Conservation (phyloP, 2,113 vertebrate genomes). For the Pholis gunnellus region DNA sequence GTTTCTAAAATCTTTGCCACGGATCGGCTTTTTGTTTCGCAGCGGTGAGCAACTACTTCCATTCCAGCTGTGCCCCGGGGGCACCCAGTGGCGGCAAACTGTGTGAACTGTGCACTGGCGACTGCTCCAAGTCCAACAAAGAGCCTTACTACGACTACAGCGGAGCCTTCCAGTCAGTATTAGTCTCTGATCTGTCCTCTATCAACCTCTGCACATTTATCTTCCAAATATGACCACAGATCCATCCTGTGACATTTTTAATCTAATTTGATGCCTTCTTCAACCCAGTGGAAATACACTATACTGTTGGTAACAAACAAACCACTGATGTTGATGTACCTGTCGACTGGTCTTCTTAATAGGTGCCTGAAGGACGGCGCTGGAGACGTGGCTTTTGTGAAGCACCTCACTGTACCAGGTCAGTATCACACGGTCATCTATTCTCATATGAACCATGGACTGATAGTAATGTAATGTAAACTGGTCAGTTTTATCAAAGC, state of each 20-base stretch:
- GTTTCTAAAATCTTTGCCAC: neutral
- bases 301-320: neutral
- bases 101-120: constrained; percentile 83
- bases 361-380: constrained; percentile 88
- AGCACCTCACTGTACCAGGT: constrained; percentile 89
- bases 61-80: constrained; percentile 86
- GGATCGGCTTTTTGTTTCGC: neutral
- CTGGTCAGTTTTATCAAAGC: neutral
- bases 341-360: constrained; percentile 17
- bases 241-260: neutral
- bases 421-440: constrained; percentile 34
- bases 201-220: neutral
- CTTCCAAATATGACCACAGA: neutral
- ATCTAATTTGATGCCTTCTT: neutral
- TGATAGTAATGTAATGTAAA: neutral
- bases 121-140: constrained; percentile 78
- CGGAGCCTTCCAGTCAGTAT: constrained; percentile 88
- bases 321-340: neutral
- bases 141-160: constrained; percentile 84
- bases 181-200: neutral
- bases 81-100: constrained; percentile 60
- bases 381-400: constrained; percentile 92
- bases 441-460: neutral
- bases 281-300: neutral
- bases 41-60: constrained; percentile 86